Percentiles rank a stretch among this genome's conserved stretches.
These are phyloP conservation scores for Drosophila ustulata DNA, from an alignment of 2,888 invertebrate species.

Conservation along the genomic window DNA sequence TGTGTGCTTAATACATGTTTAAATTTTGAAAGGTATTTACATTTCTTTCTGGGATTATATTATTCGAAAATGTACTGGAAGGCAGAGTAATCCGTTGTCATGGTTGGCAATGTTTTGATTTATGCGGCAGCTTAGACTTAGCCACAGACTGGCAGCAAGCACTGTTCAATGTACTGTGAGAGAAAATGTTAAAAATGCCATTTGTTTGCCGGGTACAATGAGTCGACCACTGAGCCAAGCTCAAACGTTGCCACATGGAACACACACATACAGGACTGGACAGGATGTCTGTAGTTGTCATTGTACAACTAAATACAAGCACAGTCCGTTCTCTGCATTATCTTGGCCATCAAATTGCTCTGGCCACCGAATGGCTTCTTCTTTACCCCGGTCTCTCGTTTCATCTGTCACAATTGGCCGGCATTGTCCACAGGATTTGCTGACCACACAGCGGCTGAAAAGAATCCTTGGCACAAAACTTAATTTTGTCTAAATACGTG, in stretches of 20 bases:
- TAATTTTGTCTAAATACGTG: constrained; percentile 29
- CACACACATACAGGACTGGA: constrained; percentile 8
- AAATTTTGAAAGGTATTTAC: not conserved
- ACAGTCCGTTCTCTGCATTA: constrained; percentile 24
- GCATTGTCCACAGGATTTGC: constrained; percentile 60
- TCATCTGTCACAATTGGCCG: constrained; percentile 52
- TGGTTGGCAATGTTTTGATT: constrained; percentile 31
- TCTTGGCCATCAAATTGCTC: constrained; percentile 24
- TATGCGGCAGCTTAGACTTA: not conserved
- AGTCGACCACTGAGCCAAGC: constrained; percentile 38
- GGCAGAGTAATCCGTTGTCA: constrained; percentile 32
- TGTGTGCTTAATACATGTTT: not conserved
- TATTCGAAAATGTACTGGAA: not conserved
- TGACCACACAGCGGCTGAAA: constrained; percentile 48
- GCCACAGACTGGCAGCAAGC: constrained; percentile 1
- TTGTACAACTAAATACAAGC: constrained; percentile 39
- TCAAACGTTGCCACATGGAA: constrained; percentile 41
- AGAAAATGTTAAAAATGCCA: constrained; percentile 46
- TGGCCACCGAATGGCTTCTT: constrained; percentile 26
- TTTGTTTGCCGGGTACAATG: constrained; percentile 63
- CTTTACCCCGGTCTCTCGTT: not conserved
- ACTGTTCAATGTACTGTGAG: constrained; percentile 11
- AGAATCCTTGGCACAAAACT: constrained; percentile 21
- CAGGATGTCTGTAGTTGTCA: constrained; percentile 16
- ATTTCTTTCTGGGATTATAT: not conserved